Conservation (phyloP, 2,797 vertebrate genomes). For the Ctenopoma multispine region DNA sequence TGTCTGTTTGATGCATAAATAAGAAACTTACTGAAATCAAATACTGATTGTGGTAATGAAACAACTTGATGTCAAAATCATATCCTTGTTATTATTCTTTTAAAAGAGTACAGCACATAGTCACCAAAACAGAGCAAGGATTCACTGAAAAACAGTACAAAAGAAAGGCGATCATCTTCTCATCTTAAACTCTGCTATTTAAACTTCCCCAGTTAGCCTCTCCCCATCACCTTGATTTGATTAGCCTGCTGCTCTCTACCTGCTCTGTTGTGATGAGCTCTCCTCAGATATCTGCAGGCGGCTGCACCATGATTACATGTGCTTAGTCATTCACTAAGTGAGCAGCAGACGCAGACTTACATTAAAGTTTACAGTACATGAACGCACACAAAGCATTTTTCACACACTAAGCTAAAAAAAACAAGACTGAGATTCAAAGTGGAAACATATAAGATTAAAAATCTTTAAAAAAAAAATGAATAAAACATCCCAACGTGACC, state of each 20-base stretch:
- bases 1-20: no score
- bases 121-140: neutral
- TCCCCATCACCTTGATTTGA: conserved; percentile 69
- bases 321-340: conserved; percentile 61
- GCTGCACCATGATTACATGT: conserved; percentile 59
- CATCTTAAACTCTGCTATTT: conserved; percentile 62
- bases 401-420: neutral
- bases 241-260: conserved; percentile 67
- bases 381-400: neutral
- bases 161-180: conserved; percentile 41
- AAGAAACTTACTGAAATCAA: no score
- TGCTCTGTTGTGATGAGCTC: conserved; percentile 71
- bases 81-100: no score
- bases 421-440: neutral
- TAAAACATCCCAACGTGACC: conserved; percentile 32
- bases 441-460: conserved; percentile 4
- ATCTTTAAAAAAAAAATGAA: conserved; percentile 28
- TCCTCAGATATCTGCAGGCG: conserved; percentile 61
- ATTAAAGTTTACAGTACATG: neutral
- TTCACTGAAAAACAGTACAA: neutral
- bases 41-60: no score
- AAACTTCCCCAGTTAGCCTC: conserved; percentile 63
- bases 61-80: no score
- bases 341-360: conserved; percentile 12
- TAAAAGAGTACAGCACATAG: neutral